Evolutionary conservation across 2,113 vertebrate species (phyloP), one percentile per base, ranked within the genome.

Genomic region (Oxyura jamaicensis): DNA sequence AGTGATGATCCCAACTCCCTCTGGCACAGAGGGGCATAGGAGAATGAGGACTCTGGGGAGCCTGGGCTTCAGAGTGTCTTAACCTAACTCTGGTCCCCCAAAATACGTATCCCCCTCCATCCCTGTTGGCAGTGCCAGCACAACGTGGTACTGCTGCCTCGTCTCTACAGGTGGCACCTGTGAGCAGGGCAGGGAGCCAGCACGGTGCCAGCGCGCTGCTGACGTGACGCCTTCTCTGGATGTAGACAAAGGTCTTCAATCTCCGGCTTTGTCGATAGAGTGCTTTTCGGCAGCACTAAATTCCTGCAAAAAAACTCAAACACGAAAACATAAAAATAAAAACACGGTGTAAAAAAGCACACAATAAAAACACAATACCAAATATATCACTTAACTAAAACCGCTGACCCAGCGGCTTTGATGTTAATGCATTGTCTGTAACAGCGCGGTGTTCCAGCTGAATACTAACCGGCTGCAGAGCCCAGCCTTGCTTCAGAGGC

Each of bases 321-420:
- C 91, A 82, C 67, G 74, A 94, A 96, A 97, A 92, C 86, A 89
- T 94, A 94, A 96, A 96, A 94, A 95, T 93, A 95, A 96, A 95
- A 96, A 92, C 86, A 91, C 0, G 1, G 81, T 85, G 81, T 94
- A 94, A 85, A 95, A 93, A 76, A 59, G 79, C 83, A 82, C 83
- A 82, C 90, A 55, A 83, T 97, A 96, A 96, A 96, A 95, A 69
- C 76, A 85, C 88, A 94, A 95, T 85, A 66, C 86, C 58, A 91
- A 94, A 96, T 96, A 91, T 59, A 94, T 96, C 95, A 95, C 80
- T 96, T 96, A 96, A 95, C 86, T 92, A 95, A 96, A 97, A 94
- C 71, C 1, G 11, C 93, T 96, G 93, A 96, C 92, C 93, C 69
- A 82, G 96, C 79, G 6, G 83, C 77, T 93, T 94, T 96, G 93